Evolutionary conservation across 1,140 invertebrate species (phyloP), one percentile per base, ranked within the genome.

Genomic region (Lasioglossum albipes): DNA sequence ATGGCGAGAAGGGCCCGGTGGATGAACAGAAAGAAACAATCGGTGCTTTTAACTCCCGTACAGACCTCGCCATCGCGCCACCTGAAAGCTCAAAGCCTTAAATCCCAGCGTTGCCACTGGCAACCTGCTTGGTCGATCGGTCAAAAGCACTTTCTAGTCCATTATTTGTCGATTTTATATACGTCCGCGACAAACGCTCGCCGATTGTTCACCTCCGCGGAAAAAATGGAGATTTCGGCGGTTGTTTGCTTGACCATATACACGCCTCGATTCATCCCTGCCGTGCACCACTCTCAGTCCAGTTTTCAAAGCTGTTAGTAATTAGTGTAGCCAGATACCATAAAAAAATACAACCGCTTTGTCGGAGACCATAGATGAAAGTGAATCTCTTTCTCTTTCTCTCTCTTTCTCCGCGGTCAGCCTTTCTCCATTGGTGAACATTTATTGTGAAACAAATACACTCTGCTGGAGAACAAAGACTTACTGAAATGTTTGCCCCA

Each of bases 51-150:
- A 85, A 82, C 81, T 66, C 83, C 64, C 64, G 52, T 70, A 18
- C 22, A 79, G 31, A 59, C 36, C 71, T 70, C 54, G 36, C 36
- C 42, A 41, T 68, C 69, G 36, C 82, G 42, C 78, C 54, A 82
- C 57, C 70, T 73, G 81, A 86, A 86, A 85, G 79, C 75, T 79
- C 75, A 65, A 73, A 85, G 72, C 80, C 81, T 90, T 86, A 86
- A 89, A 88, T 89, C 81, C 85, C 2, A 73, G 69, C 84, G 91
- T 91, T 86, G 88, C 89, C 78, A 90, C 75, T 77, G 85, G 85
- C 87, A 89, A 91, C 91, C 79, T 66, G 90, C 83, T 92, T 92
- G 88, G 89, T 92, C 91, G 89, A 92, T 92, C 84, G 74, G 61
- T 89, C 82, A 75, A 78, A 87, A 85, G 87, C 85, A 62, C 66